phyloP scores from a whole-genome alignment of 37 sponge, comb jelly and placozoan genomes.

The Halisarca cf. caerulea region DNA sequence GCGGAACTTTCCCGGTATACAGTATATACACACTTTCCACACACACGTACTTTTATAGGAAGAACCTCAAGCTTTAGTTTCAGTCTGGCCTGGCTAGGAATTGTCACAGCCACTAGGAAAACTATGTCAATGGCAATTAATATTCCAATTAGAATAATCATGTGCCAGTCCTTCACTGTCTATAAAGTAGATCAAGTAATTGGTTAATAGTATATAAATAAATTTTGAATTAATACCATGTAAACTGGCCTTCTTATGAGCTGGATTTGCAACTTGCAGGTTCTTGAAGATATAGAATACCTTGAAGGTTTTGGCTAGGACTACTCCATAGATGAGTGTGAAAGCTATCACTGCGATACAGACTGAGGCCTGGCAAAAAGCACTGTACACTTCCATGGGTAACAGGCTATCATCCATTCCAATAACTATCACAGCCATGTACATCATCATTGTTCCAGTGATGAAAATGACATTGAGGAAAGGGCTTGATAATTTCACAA shows the following conservation, averaged over 20 bases:
- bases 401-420: conserved; percentile 50
- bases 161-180: conserved; percentile 45
- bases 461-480: conserved; percentile 62
- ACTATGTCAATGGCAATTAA: conserved; percentile 35
- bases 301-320: conserved; percentile 64
- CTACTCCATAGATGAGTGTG: conserved; percentile 60
- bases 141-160: conserved; percentile 46
- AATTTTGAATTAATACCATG: background rate
- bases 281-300: conserved; percentile 56
- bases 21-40: no score
- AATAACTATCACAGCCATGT: conserved; percentile 58
- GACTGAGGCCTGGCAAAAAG: conserved; percentile 1
- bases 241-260: background rate
- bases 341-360: conserved; percentile 60
- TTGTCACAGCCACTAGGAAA: conserved; percentile 45
- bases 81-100: conserved; percentile 32
- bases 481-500: conserved; percentile 66
- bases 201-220: no score
- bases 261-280: background rate
- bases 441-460: conserved; percentile 47
- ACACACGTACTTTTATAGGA: conserved; percentile 39
- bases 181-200: background rate
- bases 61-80: background rate
- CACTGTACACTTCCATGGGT: background rate
- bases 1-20: no score